Conservation (phyloP, 2,888 invertebrate genomes). For the Drosophila sordidula region DNA sequence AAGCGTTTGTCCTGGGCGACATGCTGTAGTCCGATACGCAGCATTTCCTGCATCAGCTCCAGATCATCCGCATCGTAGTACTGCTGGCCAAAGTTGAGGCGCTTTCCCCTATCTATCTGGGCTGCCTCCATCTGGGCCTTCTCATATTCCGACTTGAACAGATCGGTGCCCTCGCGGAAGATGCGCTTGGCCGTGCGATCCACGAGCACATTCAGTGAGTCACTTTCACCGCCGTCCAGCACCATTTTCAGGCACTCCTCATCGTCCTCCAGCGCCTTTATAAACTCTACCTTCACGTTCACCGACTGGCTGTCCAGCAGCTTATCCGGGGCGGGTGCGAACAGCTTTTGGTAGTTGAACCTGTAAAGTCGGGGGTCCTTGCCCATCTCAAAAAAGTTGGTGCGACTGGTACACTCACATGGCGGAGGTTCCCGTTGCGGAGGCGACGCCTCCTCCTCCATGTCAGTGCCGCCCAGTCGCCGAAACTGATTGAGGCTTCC, state of each 20-base stretch:
- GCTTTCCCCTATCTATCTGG: not conserved
- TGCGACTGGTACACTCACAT: slow-evolving; percentile 1
- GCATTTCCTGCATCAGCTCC: slow-evolving; percentile 68
- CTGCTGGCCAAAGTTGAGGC: slow-evolving; percentile 38
- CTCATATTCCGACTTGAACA: slow-evolving; percentile 29
- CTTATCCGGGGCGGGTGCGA: slow-evolving; percentile 7
- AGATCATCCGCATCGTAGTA: slow-evolving; percentile 69
- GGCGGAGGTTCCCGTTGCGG: slow-evolving; percentile 1
- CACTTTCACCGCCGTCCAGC: slow-evolving; percentile 22
- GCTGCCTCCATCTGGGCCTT: not conserved
- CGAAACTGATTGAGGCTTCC: slow-evolving; percentile 1
- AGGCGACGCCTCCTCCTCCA: not conserved
- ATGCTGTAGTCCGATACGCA: slow-evolving; percentile 62
- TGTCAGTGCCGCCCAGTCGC: slow-evolving; percentile 1
- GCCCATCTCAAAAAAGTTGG: slow-evolving; percentile 34
- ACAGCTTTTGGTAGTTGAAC: slow-evolving; percentile 58
- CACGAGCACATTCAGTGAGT: slow-evolving; percentile 33
- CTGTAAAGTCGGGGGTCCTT: not conserved
- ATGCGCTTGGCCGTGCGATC: slow-evolving; percentile 39
- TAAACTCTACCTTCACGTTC: slow-evolving; percentile 38
- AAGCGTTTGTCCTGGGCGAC: slow-evolving; percentile 75
- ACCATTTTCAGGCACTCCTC: slow-evolving; percentile 43
- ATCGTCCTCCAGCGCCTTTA: slow-evolving; percentile 56
- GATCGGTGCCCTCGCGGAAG: slow-evolving; percentile 39
- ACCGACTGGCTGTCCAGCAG: slow-evolving; percentile 11